A percentile compares a stretch with the other conserved stretches of the same genome.
Conservation (phyloP, 2,113 vertebrate genomes). For the Turnix velox region DNA sequence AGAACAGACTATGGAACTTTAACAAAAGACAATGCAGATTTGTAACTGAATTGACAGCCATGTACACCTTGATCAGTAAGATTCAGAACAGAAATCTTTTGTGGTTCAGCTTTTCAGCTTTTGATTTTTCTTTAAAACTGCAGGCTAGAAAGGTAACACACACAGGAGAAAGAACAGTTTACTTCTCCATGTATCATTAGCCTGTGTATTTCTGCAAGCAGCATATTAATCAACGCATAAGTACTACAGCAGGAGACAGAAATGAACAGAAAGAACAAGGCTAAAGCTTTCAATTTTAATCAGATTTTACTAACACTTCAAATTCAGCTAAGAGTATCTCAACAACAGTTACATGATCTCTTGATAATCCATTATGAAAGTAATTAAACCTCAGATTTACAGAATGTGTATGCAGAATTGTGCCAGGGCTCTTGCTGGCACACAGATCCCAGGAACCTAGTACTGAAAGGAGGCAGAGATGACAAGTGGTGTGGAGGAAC, state of each 20-base stretch:
- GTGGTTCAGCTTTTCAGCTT: neutral
- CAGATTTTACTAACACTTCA: neutral
- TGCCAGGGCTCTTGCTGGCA: neutral
- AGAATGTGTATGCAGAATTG: neutral
- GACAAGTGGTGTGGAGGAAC: neutral
- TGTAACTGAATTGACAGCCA: neutral
- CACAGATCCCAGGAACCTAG: accelerated
- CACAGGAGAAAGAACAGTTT: neutral
- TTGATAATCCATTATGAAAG: neutral
- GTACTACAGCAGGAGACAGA: neutral
- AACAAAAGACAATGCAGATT: neutral
- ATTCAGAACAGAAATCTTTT: neutral
- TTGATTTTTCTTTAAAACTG: neutral
- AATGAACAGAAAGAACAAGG: neutral
- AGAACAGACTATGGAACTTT: neutral
- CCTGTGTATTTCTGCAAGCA: neutral
- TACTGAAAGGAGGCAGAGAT: neutral
- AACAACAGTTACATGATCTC: neutral
- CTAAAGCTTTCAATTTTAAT: neutral
- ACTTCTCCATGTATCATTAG: neutral
- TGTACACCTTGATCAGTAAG: neutral
- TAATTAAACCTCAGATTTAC: neutral
- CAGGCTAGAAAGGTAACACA: neutral
- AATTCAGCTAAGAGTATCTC: neutral
- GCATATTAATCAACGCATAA: neutral